Evolutionary conservation across 2,888 invertebrate species (phyloP), one percentile per base, ranked within the genome.

Genomic region (Colletes collaris): DNA sequence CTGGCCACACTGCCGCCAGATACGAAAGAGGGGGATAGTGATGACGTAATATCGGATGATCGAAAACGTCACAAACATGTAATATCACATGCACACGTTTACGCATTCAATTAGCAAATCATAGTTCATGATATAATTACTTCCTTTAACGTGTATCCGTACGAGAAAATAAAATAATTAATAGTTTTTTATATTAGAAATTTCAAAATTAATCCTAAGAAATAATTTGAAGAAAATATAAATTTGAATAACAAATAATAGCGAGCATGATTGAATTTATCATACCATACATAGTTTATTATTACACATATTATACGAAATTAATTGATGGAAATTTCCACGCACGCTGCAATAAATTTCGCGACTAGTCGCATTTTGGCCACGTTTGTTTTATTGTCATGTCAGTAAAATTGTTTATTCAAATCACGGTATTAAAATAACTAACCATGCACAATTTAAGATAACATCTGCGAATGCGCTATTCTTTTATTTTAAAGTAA

Each of bases 1-100:
- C 16, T 16, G 16, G 16, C 16, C 16, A 16, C 16, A 16, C 16
- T 16, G 16, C 44, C 44, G 53, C 44, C 72, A 40, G 59, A 19
- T 60, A 40, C 44, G 19, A 75, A 65, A 55, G 64, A 55, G 71
- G 69, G 73, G 80, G 76, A 59, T 27, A 64, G 59, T 35, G 79
- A 79, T 90, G 91, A 91, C 90, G 91, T 87, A 91, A 91, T 85
- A 89, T 91, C 91, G 92, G 88, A 86, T 91, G 91, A 91, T 91
- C 88, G 50, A 69, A 82, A 71, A 81, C 89, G 89, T 87, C 90
- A 86, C 79, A 69, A 68, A 67, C 65, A 74, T 58, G 46, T 16
- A 50, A 35, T 76, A 62, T 52, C 66, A 62, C 76, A 58, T 40
- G 60, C 55, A 37, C 56, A 59, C 16, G 59, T 40, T 59, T 35